A percentile compares a stretch with the other conserved stretches of the same genome.
These are phyloP conservation scores for Girardia tigrina DNA, from an alignment of 2,888 invertebrate species.

Conservation along the genomic window DNA sequence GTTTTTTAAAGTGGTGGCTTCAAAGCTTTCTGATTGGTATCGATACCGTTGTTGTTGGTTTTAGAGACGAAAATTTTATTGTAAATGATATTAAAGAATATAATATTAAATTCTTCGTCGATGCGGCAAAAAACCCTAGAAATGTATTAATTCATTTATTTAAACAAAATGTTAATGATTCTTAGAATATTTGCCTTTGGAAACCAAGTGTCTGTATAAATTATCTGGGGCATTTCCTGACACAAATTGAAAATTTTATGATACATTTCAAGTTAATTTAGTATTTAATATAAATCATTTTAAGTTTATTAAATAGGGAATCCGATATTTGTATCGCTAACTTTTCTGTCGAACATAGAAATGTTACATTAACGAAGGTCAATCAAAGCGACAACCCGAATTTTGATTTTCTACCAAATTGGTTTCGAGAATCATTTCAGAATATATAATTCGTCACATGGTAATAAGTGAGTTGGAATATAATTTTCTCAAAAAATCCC, in stretches of 20 bases:
- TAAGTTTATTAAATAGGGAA: neutral
- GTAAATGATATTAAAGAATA: neutral
- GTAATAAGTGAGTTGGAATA: no score
- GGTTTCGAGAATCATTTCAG: neutral
- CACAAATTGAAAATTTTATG: neutral
- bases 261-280: neutral
- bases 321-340: neutral
- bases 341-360: neutral
- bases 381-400: neutral
- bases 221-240: neutral
- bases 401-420: neutral
- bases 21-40: neutral
- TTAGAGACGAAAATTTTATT: constrained; percentile 3
- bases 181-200: neutral
- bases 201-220: neutral
- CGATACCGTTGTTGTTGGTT: neutral
- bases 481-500: no score
- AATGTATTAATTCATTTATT: neutral
- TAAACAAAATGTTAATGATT: neutral
- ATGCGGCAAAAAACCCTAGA: neutral
- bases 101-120: constrained; percentile 4
- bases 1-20: constrained; percentile 11
- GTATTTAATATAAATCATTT: neutral
- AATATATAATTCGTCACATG: neutral
- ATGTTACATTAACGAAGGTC: neutral